These are phyloP conservation scores for Aurelia sp. DNA, from an alignment of 30 jellyfish, hydroid and myxozoan genomes.

Conservation along the genomic window DNA sequence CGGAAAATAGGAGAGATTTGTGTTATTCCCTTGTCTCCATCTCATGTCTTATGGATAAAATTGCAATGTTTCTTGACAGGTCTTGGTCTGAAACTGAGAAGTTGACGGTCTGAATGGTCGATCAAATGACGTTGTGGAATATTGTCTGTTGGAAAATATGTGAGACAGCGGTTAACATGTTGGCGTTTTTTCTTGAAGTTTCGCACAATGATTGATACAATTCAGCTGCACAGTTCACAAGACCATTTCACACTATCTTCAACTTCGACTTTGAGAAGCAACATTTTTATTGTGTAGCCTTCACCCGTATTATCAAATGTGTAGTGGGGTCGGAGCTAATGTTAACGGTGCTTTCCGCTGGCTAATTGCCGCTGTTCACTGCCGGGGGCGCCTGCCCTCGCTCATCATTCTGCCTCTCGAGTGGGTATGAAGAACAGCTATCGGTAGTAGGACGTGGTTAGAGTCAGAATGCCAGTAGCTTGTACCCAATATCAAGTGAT, in stretches of 20 bases:
- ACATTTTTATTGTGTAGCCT: too few relatives aligned
- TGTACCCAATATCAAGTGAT: background rate
- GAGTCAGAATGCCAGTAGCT: slow-evolving; percentile 8
- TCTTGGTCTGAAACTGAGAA: slow-evolving; percentile 54
- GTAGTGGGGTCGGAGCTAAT: too few relatives aligned
- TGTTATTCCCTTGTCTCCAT: slow-evolving; percentile 15
- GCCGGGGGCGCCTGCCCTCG: too few relatives aligned
- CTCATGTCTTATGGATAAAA: slow-evolving; percentile 11
- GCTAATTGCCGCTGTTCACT: too few relatives aligned
- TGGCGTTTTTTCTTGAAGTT: slow-evolving; percentile 30
- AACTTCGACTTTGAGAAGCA: too few relatives aligned
- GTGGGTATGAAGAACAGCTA: too few relatives aligned
- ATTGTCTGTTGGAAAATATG: slow-evolving; percentile 50
- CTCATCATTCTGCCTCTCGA: too few relatives aligned
- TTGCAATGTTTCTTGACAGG: slow-evolving; percentile 36
- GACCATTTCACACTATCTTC: slow-evolving; percentile 6
- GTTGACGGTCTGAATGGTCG: slow-evolving; percentile 27
- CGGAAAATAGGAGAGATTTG: background rate
- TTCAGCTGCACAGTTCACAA: slow-evolving; percentile 47
- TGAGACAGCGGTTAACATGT: slow-evolving; percentile 70
- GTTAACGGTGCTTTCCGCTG: too few relatives aligned
- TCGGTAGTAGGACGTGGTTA: background rate
- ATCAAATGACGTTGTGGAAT: slow-evolving; percentile 42
- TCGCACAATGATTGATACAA: slow-evolving; percentile 25
- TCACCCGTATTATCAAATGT: too few relatives aligned